phyloP scores from a whole-genome alignment of 2,113 vertebrate species.

The Hippocampus mohnikei region DNA sequence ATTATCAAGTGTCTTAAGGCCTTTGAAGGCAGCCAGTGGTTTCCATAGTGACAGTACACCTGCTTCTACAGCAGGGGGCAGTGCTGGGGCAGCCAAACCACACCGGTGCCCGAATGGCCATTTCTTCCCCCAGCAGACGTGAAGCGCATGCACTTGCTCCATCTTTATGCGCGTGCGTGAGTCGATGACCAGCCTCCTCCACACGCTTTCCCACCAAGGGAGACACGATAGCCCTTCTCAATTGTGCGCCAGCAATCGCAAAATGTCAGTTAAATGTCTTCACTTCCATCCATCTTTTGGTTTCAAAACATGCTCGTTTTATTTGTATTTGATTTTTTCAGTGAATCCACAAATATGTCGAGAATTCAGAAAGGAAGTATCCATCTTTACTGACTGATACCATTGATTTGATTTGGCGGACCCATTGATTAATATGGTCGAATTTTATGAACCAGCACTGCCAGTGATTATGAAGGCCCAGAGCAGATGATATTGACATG shows the following conservation, averaged over 20 bases:
- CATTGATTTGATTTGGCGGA: no score
- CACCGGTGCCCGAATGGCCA: background rate
- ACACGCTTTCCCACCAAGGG: background rate
- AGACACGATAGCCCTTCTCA: background rate
- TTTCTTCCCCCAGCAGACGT: background rate
- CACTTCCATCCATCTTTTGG: background rate
- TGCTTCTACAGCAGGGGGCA: background rate
- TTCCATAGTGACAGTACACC: slow-evolving; percentile 5
- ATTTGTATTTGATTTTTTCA: no score
- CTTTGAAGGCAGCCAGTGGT: background rate
- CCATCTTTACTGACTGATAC: no score
- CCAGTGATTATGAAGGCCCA: no score
- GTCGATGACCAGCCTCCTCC: background rate
- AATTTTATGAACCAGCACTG: no score
- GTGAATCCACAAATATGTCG: no score
- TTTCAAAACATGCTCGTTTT: background rate
- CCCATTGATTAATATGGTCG: no score
- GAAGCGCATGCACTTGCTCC: background rate
- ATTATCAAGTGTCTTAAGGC: background rate
- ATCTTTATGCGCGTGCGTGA: background rate
- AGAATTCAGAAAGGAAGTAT: no score
- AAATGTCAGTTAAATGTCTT: background rate
- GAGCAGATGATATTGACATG: no score
- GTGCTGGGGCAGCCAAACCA: background rate
- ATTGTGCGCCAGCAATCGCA: background rate